Evolutionary conservation across 2,797 vertebrate species (phyloP).

Genomic region (Erethizon dorsatum): DNA sequence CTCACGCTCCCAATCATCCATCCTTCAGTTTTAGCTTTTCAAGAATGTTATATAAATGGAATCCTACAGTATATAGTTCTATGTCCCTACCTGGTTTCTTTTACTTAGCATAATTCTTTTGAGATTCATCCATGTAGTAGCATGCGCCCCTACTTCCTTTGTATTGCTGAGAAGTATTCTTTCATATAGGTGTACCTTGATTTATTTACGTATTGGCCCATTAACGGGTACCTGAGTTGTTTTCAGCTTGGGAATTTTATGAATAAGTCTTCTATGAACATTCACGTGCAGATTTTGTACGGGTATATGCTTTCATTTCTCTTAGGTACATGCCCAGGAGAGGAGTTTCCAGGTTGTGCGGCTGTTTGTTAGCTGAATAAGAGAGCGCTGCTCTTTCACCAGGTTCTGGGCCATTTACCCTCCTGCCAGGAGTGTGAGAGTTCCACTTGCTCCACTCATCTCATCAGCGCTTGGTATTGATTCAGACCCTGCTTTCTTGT

Average conservation of each 20-base stretch:
- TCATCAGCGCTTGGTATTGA: neutral
- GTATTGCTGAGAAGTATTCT: neutral
- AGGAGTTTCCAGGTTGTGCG: neutral
- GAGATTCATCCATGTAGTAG: neutral
- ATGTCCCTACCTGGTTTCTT: neutral
- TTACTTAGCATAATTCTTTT: neutral
- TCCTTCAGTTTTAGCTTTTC: neutral
- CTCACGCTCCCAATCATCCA: rapidly evolving
- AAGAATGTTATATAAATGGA: neutral
- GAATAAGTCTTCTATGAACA: neutral
- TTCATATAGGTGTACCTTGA: neutral
- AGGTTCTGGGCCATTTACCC: neutral
- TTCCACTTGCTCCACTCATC: neutral
- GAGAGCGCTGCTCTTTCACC: neutral
- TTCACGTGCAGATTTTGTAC: neutral
- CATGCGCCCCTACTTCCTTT: neutral
- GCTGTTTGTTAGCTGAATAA: neutral
- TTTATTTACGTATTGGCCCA: neutral
- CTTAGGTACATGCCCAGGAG: neutral
- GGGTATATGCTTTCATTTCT: neutral
- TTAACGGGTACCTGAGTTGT: neutral
- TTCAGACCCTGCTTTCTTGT: neutral
- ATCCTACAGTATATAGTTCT: neutral
- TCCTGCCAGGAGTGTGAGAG: rapidly evolving
- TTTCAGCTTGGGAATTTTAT: neutral